Evolutionary conservation across 2,797 vertebrate genomes (phyloP), one percentile per base, ranked within the genome.

Genomic region (Muscicapa comitata): DNA sequence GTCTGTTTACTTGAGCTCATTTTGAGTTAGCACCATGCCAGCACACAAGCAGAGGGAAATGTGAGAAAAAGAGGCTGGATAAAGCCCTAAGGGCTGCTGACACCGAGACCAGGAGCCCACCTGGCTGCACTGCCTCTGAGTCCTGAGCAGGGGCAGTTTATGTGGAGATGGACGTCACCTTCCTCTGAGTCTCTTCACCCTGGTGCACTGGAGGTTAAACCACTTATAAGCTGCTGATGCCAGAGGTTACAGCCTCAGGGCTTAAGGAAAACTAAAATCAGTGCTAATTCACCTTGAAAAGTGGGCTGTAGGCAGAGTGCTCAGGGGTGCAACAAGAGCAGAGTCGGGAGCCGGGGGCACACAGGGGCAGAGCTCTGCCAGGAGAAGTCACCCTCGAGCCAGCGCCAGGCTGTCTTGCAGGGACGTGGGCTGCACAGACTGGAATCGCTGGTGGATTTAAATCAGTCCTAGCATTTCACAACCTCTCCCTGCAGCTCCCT

Each of bases 121-220:
- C 33, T 31, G 43, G 20, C 76, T 77, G 7, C 37, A 7, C 25
- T 51, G 55, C 47, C 51, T 9, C 35, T 21, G 58, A 12, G 28
- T 51, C 25, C 65, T 9, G n/a, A 59, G 63, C 51, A 58, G 90
- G 47, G 57, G 28, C 33, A 42, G 10, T 42, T 78, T 21, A 7
- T 17, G 3, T 20, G 72, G 85, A 47, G n/a, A 11, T 19, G 51
- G 51, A 28, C 31, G 68, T 2, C 25, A 26, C 16, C 33, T 86
- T 53, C 55, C 18, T 21, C 31, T 59, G 68, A 4, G 4, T 50
- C 72, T 43, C 26, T n/a, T 26, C 13, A 45, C 20, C 43, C 28
- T 5, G 28, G 28, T 5, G 3, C 62, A 11, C 0, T 3, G 40
- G 19, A 0, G 3, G 54, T 45, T 37, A 48, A 40, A 75, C 25